Evolutionary conservation across 2,888 invertebrate species (phyloP).

Genomic region (Apeira syringaria): DNA sequence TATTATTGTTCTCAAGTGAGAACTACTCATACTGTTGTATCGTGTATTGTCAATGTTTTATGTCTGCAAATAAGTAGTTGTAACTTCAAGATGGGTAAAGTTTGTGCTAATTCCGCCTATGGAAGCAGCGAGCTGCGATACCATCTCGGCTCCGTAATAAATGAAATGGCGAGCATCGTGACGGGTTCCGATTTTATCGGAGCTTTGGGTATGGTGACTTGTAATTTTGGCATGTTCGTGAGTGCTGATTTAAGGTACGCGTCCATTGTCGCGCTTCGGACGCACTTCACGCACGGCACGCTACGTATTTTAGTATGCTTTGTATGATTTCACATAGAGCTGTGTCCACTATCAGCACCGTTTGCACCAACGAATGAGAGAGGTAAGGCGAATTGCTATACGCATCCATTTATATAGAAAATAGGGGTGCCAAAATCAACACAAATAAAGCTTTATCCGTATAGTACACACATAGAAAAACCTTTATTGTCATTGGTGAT

Average conservation of each 20-base stretch:
- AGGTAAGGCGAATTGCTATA: too few relatives aligned
- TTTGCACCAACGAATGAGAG: too few relatives aligned
- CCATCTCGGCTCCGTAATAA: slow-evolving; percentile 28
- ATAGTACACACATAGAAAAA: too few relatives aligned
- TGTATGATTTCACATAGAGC: too few relatives aligned
- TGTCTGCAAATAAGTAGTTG: slow-evolving; percentile 66
- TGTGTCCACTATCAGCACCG: too few relatives aligned
- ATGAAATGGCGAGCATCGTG: slow-evolving; percentile 27
- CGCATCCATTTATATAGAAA: too few relatives aligned
- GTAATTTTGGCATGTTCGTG: slow-evolving; percentile 1
- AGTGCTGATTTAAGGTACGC: slow-evolving; percentile 4
- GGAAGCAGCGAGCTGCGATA: slow-evolving; percentile 43
- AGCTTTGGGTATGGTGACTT: slow-evolving; percentile 6
- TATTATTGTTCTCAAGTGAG: background rate
- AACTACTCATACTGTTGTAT: slow-evolving; percentile 7
- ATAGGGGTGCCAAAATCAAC: too few relatives aligned
- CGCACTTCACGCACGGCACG: too few relatives aligned
- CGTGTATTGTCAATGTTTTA: slow-evolving; percentile 57
- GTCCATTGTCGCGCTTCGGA: too few relatives aligned
- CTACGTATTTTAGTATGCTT: too few relatives aligned
- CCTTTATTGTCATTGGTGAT: too few relatives aligned
- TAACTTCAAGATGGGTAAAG: slow-evolving; percentile 39
- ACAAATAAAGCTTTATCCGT: too few relatives aligned
- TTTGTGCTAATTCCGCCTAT: slow-evolving; percentile 36
- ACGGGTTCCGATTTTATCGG: slow-evolving; percentile 29